Evolutionary conservation across 2,113 vertebrate genomes (phyloP).

Genomic region (Psilopsiagon aymara): DNA sequence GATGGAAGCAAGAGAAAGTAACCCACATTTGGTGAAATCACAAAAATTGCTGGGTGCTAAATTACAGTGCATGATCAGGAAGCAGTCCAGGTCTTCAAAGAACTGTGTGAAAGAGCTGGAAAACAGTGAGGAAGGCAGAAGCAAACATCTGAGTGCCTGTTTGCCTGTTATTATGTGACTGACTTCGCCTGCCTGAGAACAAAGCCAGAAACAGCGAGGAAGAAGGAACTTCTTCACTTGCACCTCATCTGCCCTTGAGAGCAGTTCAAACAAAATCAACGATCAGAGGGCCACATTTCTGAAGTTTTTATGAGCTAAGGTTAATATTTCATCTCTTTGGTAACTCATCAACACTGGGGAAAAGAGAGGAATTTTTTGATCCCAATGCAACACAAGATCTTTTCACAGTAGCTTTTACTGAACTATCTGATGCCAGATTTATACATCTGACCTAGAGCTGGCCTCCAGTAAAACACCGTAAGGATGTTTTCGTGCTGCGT

Average conservation of each 20-base stretch:
- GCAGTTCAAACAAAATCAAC: not conserved
- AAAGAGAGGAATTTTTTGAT: not conserved
- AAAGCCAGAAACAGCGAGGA: not conserved
- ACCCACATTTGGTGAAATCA: not conserved
- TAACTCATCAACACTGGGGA: not conserved
- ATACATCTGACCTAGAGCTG: not conserved
- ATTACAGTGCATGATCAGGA: constrained; percentile 23
- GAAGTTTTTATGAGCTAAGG: not conserved
- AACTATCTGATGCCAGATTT: not conserved
- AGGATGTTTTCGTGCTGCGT: not conserved
- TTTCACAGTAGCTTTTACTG: not conserved
- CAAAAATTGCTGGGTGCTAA: constrained; percentile 10
- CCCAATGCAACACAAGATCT: not conserved
- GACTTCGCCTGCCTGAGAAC: not conserved
- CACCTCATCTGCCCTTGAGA: not conserved
- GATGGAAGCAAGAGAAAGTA: not conserved
- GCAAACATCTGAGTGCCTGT: not conserved
- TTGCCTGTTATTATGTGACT: constrained; percentile 22
- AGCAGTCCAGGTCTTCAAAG: not conserved
- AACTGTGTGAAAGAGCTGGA: not conserved
- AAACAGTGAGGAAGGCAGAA: not conserved
- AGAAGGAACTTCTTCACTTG: not conserved
- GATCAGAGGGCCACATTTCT: not conserved
- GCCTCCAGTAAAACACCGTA: not conserved
- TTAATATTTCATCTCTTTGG: not conserved